phyloP scores from a whole-genome alignment of 2,113 vertebrate genomes.

The Aphyosemion australe region DNA sequence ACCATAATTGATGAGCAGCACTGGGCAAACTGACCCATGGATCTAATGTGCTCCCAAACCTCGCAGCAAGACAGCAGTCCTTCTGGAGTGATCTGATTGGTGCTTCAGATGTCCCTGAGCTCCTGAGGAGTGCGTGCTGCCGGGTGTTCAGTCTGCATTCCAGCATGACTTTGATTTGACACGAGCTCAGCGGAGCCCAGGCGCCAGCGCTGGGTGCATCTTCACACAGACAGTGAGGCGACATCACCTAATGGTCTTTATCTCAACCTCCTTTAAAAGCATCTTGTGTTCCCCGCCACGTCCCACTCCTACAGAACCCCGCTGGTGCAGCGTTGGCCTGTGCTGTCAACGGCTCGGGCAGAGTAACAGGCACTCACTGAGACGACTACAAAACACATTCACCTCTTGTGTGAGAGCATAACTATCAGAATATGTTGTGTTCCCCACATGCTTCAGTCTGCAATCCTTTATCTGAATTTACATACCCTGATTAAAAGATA shows the following conservation, averaged over 20 bases:
- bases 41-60: conserved; percentile 23
- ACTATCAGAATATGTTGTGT: conserved; percentile 15
- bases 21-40: conserved; percentile 36
- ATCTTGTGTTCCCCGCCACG: conserved; percentile 85
- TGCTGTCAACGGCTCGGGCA: conserved; percentile 38
- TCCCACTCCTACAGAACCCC: conserved; percentile 81
- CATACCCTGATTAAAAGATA: too few relatives aligned
- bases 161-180: conserved; percentile 86
- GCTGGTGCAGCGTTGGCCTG: conserved; percentile 11
- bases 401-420: conserved; percentile 1
- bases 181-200: conserved; percentile 81
- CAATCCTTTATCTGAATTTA: not conserved
- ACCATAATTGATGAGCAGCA: conserved; percentile 16
- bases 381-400: conserved; percentile 58
- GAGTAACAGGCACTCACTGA: conserved; percentile 63
- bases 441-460: conserved; percentile 7
- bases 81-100: conserved; percentile 18
- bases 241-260: conserved; percentile 91
- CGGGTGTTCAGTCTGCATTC: conserved; percentile 74
- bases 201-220: conserved; percentile 83
- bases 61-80: conserved; percentile 16
- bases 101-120: conserved; percentile 31
- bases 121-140: conserved; percentile 27
- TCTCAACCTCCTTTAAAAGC: conserved; percentile 94
- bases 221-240: conserved; percentile 89